These are phyloP conservation scores for Himalopsyche phryganea DNA, from an alignment of 1,140 invertebrate species.

Conservation along the genomic window DNA sequence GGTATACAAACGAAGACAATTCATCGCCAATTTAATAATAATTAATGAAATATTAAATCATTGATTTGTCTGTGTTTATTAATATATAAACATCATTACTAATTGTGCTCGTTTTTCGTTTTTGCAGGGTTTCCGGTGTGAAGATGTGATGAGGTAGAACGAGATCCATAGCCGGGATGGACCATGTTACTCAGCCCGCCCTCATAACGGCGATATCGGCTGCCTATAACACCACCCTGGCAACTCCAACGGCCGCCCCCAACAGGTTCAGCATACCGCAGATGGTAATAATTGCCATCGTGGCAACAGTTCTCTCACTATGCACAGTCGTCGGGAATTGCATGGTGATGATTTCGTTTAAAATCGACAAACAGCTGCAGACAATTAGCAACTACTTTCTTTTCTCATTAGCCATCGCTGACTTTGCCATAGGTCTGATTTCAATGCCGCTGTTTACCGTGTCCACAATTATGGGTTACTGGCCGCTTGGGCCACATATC, in stretches of 20 bases:
- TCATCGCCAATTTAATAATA: too few species aligned
- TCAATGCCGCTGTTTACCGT: constrained; percentile 90
- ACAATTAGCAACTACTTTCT: constrained; percentile 99
- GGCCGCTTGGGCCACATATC: constrained; percentile 83
- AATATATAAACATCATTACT: too few species aligned
- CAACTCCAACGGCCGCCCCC: constrained; percentile 55
- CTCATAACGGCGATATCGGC: constrained; percentile 13
- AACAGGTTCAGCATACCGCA: constrained; percentile 64
- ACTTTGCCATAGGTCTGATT: constrained; percentile 88
- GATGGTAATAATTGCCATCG: constrained; percentile 75
- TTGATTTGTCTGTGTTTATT: too few species aligned
- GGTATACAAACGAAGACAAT: too few species aligned
- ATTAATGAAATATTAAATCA: too few species aligned
- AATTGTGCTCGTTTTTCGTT: too few species aligned
- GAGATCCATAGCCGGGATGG: constrained; percentile 9
- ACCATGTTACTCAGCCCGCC: constrained; percentile 24
- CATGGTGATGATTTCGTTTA: constrained; percentile 94
- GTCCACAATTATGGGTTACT: constrained; percentile 82
- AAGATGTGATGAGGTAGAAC: constrained; percentile 30
- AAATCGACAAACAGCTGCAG: constrained; percentile 95
- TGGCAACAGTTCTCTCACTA: constrained; percentile 73
- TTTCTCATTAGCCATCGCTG: constrained; percentile 86
- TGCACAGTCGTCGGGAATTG: constrained; percentile 90
- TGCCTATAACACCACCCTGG: constrained; percentile 38
- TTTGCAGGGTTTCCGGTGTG: constrained; percentile 19